A percentile compares a stretch with the other conserved stretches of the same genome.
Conservation (phyloP, 2,888 invertebrate species). For the Saturnia pavonia region DNA sequence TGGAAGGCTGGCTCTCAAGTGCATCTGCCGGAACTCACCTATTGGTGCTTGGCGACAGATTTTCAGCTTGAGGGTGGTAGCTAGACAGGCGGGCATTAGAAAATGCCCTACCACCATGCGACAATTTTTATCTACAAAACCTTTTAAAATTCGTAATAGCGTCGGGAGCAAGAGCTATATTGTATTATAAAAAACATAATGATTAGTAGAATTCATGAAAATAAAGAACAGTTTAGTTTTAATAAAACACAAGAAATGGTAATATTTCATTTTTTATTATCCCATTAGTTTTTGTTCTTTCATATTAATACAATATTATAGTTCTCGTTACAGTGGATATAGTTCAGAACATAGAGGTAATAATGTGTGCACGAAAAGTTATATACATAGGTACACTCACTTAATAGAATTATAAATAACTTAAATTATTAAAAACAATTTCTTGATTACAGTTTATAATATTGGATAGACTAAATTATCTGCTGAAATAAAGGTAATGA, state of each 20-base stretch:
- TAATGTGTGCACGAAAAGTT: not conserved
- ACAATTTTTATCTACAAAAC: too few relatives aligned
- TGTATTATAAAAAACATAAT: too few relatives aligned
- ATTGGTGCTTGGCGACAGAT: too few relatives aligned
- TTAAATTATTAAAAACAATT: not conserved
- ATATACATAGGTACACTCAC: not conserved
- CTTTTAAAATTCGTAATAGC: too few relatives aligned
- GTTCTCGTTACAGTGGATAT: conserved; percentile 4
- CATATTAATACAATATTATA: conserved; percentile 1
- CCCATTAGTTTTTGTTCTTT: not conserved
- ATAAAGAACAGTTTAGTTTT: not conserved
- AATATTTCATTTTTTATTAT: conserved; percentile 13
- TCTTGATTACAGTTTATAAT: not conserved
- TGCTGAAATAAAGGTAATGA: not conserved
- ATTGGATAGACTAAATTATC: not conserved
- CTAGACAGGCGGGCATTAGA: too few relatives aligned
- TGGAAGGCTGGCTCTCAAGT: too few relatives aligned
- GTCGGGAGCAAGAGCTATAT: too few relatives aligned
- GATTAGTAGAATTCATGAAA: not conserved
- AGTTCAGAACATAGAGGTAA: conserved; percentile 1
- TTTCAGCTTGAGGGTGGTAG: too few relatives aligned
- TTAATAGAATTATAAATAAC: not conserved
- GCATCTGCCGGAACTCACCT: too few relatives aligned
- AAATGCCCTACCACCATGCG: too few relatives aligned
- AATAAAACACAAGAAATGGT: not conserved